Evolutionary conservation across 2,113 vertebrate species (phyloP), one percentile per base, ranked within the genome.

Genomic region (Pandion haliaetus): DNA sequence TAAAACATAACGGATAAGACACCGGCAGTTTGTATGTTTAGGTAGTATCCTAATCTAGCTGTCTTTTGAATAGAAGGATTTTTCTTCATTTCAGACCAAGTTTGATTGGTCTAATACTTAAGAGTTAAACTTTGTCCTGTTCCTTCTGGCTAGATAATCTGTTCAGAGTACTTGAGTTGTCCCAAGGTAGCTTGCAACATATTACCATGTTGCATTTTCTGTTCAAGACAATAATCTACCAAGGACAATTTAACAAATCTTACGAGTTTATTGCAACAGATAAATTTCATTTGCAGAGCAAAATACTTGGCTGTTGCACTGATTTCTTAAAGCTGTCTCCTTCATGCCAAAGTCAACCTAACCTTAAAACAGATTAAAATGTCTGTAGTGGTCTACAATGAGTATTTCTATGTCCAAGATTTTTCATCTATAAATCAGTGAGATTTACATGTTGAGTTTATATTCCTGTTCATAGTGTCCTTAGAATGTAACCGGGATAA

Each of bases 401-500:
- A 58, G 21, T 95, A 57, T 88, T 95, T 97, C 95, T 45, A 31
- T 28, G 38, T 87, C 58, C 17, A 26, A 24, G 32, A 29, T 58
- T 91, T 77, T 65, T 95, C 72, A 76, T 96, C 62, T 92, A 50
- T 82, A 81, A 92, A 93, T 52, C 38, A 74, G 42, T 90, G 47
- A 65, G 77, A 63, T 90, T 72, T 97, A 88, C 78, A 44, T 34
- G 49, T 88, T 77, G 80, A 76, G n/a, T 84, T 97, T 94, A 8
- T 84, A 63, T 94, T 95, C 95, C 96, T 94, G 25, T 88, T 93
- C 52, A 49, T 42, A 67, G 52, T 70, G 55, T 91, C 79, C 47
- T 94, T 95, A 91, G 72, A 92, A 90, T 70, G 38, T 71, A 86
- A 31, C 40, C 88, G 70, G 61, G 62, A 83, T 91, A 95, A 88